A percentile compares a stretch with the other conserved stretches of the same genome.
Evolutionary conservation across 2,113 vertebrate genomes (phyloP).

Genomic region (Halcyon malimbica): DNA sequence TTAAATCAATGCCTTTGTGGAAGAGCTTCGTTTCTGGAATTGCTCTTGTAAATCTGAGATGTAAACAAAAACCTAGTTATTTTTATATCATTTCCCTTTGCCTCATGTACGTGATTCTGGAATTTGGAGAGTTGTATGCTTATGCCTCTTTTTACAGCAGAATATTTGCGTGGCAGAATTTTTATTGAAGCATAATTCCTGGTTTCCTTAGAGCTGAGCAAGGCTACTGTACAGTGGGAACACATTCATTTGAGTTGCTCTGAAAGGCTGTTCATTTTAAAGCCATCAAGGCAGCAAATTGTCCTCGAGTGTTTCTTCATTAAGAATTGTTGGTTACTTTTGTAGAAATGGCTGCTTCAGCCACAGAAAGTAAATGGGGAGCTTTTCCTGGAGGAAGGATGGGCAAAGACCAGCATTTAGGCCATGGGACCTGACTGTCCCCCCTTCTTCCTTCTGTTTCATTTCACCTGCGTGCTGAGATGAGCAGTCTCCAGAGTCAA

Average conservation of each 20-base stretch:
- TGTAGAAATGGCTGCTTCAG: not conserved
- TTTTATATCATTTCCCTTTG: conserved; percentile 54
- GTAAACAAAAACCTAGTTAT: conserved; percentile 63
- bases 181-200: conserved; percentile 59
- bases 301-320: not conserved
- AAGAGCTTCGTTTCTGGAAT: conserved; percentile 66
- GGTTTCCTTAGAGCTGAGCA: conserved; percentile 44
- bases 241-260: not conserved
- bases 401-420: not conserved
- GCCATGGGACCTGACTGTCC: not conserved
- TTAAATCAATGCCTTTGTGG: conserved; percentile 58
- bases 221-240: conserved; percentile 16
- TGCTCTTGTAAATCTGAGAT: conserved; percentile 62
- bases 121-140: conserved; percentile 40
- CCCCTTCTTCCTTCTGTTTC: not conserved
- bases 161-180: conserved; percentile 55
- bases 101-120: conserved; percentile 3
- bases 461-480: not conserved
- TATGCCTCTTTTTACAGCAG: conserved; percentile 55
- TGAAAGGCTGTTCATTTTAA: conserved; percentile 22
- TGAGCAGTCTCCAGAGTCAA: not conserved
- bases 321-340: not conserved
- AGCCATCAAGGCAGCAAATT: not conserved
- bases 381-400: not conserved
- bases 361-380: not conserved